Evolutionary conservation across 2,888 invertebrate species (phyloP), one percentile per base, ranked within the genome.

Genomic region (Ephialtes manifestator): DNA sequence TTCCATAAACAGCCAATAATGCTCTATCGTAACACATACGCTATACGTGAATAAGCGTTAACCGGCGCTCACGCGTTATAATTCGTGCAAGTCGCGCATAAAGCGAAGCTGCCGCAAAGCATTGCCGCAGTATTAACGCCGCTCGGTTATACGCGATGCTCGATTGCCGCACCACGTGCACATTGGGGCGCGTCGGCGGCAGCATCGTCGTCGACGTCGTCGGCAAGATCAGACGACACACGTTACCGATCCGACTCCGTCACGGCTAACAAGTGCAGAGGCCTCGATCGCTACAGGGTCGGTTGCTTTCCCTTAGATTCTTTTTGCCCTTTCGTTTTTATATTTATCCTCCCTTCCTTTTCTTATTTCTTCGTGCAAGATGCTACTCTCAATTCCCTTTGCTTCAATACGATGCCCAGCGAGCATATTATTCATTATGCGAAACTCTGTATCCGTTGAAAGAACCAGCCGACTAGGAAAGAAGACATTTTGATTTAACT

Each of bases 141-240:
- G 20, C 43, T 43, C 46, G 53, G 53, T 63, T 11, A 15, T n/a
- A n/a, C n/a, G n/a, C n/a, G n/a, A n/a, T n/a, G 20, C 43, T 43
- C 46, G 53, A 53, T 63, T 11, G 10, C 53, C 60, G 60, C 72
- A 72, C 35, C 70, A 31, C 53, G 72, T 55, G 55, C 58, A 58
- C 15, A 39, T 55, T 24, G 51, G 43, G 58, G 28, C 55, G 71
- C 76, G 63, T 82, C 58, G 43, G 70, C 76, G 39, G 15, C 43
- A 20, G 10, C 24, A 24, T 20, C 55, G 31, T 60, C 31, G 31
- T 20, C 55, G 31, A 35, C 31, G 31, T 31, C 31, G 81, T 82
- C 81, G 81, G 81, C 81, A 53, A 76, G 76, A 82, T 82, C 81
- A 82, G 70, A 82, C 51, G 76, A 68, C 81, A 77, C 75, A 65